phyloP scores from a whole-genome alignment of 2,113 vertebrate species.

The Xenotilapia longispinis region DNA sequence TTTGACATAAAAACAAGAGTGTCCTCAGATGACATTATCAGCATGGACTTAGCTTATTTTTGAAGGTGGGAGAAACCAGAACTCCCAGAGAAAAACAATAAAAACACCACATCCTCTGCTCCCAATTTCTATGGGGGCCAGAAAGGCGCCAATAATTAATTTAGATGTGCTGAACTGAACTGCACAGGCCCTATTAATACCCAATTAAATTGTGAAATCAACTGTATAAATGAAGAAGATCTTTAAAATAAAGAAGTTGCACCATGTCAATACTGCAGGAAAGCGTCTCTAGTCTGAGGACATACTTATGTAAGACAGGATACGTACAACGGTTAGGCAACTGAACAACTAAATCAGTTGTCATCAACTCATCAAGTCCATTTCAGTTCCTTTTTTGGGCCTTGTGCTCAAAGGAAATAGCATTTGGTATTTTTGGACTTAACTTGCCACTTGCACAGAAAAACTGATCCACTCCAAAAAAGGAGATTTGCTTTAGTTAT shows the following conservation, averaged over 20 bases:
- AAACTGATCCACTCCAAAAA: neutral
- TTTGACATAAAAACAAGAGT: neutral
- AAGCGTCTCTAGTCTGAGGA: neutral
- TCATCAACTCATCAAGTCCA: neutral
- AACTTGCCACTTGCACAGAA: neutral
- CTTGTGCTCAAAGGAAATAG: neutral
- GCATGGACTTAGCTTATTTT: neutral
- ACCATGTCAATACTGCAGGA: neutral
- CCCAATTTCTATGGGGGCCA: neutral
- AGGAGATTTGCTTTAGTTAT: neutral
- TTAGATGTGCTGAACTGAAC: neutral
- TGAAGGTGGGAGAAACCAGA: neutral
- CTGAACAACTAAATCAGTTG: neutral
- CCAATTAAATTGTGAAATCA: neutral
- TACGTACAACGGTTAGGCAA: neutral
- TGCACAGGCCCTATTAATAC: neutral
- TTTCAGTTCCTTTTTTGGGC: neutral
- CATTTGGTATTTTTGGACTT: neutral
- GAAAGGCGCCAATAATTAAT: rapidly evolving
- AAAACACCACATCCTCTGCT: neutral
- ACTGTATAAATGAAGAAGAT: neutral
- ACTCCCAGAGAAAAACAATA: neutral
- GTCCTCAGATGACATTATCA: neutral
- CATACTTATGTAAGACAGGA: neutral
- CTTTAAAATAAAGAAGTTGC: neutral